Percentiles rank a stretch among this genome's conserved stretches.
Conservation (phyloP, 2,113 vertebrate genomes). For the Eurypyga helias region DNA sequence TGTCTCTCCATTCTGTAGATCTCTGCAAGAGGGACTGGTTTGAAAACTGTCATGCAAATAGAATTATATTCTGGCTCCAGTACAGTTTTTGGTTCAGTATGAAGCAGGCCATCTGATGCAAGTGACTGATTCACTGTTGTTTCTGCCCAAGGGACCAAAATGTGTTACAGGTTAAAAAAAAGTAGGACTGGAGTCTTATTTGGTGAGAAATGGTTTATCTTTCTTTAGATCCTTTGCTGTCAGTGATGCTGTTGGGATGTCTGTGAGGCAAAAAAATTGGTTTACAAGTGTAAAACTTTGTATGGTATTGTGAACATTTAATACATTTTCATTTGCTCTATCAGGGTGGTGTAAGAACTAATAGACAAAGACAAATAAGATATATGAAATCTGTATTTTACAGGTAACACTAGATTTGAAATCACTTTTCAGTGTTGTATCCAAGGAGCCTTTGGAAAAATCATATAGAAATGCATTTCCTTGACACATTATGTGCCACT, state of each 20-base stretch:
- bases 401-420: neutral
- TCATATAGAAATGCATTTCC: neutral
- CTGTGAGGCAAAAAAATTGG: neutral
- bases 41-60: neutral
- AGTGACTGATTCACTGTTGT: conserved; percentile 12
- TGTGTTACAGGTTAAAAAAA: neutral
- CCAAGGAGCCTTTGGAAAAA: neutral
- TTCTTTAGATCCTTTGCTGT: neutral
- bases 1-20: neutral
- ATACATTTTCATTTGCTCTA: neutral
- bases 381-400: neutral
- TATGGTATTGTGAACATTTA: neutral
- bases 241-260: neutral
- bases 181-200: neutral
- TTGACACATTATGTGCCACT: neutral
- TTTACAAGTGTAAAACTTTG: neutral
- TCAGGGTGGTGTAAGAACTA: neutral
- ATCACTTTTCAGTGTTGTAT: neutral
- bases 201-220: neutral
- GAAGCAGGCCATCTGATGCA: conserved; percentile 28
- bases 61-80: conserved; percentile 10
- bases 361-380: neutral
- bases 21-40: neutral
- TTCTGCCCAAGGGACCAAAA: neutral
- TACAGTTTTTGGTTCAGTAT: neutral